These are phyloP conservation scores for Crocodylus rhombifer DNA, from an alignment of 2,797 vertebrate species.

Conservation along the genomic window DNA sequence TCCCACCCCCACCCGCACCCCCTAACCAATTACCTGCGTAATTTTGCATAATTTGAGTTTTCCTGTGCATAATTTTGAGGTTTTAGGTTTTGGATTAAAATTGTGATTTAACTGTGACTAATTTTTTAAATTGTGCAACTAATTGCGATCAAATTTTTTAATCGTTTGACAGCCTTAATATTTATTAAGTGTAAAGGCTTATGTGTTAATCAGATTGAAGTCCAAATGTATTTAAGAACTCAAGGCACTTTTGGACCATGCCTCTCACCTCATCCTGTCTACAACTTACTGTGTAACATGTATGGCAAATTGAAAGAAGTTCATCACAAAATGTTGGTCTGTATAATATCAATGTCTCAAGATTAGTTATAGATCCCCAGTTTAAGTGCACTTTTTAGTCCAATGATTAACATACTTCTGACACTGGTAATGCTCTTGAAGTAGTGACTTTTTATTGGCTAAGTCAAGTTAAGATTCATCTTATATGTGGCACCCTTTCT, in stretches of 20 bases:
- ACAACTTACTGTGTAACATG: neutral
- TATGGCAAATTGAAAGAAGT: fast-evolving
- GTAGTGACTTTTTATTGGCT: neutral
- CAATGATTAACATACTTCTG: neutral
- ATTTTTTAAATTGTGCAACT: too few relatives aligned
- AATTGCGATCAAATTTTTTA: too few relatives aligned
- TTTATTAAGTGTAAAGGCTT: neutral
- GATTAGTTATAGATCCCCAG: neutral
- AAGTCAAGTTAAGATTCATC: neutral
- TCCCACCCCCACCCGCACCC: too few relatives aligned
- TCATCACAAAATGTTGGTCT: neutral
- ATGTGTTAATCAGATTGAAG: neutral
- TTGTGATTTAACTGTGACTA: too few relatives aligned
- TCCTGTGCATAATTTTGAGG: too few relatives aligned
- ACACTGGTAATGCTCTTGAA: neutral
- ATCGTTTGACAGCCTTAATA: too few relatives aligned
- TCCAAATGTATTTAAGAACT: neutral
- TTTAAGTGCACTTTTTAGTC: neutral
- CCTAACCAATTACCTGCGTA: too few relatives aligned
- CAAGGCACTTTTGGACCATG: neutral
- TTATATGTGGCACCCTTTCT: neutral
- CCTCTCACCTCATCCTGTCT: neutral
- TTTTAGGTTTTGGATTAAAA: too few relatives aligned
- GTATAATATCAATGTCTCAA: neutral
- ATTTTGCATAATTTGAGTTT: too few relatives aligned